phyloP scores from a whole-genome alignment of 2,113 vertebrate genomes.

The Polypterus senegalus region DNA sequence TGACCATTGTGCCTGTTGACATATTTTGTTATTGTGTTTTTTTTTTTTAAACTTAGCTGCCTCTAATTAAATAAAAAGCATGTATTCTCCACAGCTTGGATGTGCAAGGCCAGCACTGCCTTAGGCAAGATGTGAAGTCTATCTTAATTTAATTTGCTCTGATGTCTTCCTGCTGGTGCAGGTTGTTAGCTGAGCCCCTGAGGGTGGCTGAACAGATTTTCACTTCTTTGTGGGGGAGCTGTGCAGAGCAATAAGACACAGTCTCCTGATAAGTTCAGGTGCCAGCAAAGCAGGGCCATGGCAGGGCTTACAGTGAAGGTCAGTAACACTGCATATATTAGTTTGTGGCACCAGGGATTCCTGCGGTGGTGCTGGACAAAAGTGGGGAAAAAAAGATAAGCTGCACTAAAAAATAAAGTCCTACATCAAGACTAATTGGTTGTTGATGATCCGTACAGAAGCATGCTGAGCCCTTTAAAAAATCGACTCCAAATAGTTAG shows the following conservation, averaged over 20 bases:
- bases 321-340: background rate
- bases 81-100: background rate
- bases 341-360: too few species aligned
- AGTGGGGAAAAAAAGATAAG: too few species aligned
- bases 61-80: conserved; percentile 13
- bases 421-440: too few species aligned
- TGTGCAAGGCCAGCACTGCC: background rate
- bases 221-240: conserved; percentile 1
- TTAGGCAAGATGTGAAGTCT: conserved; percentile 6
- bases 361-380: too few species aligned
- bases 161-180: conserved; percentile 10
- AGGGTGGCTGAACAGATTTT: conserved; percentile 2
- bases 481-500: too few species aligned
- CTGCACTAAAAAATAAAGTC: too few species aligned
- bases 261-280: background rate
- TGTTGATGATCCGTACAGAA: too few species aligned
- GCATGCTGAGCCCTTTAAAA: too few species aligned
- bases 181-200: conserved; percentile 9
- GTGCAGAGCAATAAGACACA: background rate
- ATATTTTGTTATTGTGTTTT: too few species aligned
- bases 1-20: too few species aligned
- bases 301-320: background rate
- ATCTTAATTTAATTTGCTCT: conserved; percentile 12
- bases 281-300: background rate
- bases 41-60: too few species aligned